Base-by-base conservation (phyloP, 2,888 invertebrate species). In the Drosophila yooni region DNA sequence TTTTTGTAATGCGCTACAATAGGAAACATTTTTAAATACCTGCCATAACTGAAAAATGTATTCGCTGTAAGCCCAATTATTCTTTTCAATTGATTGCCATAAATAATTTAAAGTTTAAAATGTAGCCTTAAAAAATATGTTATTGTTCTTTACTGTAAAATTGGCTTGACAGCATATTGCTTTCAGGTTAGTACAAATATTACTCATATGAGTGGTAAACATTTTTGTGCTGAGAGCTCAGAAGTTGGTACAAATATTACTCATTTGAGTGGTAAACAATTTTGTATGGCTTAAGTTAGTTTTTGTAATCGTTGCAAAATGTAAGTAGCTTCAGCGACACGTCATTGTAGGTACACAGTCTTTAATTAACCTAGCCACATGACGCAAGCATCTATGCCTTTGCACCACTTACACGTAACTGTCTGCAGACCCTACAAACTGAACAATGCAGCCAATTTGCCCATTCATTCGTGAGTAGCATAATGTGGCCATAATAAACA, bases 361-460 rank as follows among this genome's bases (percentile, higher is more conserved):
- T 63, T 61, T 54, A 70, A 70, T 75, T 75, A 70, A 58, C 48
- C 43, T 29, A 10, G 40, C 18, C 40, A 29, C 34, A 61, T 51
- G 53, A 40, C 36, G 59, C 36, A 62, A 52, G 48, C 59, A 38
- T 69, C 65, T 65, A 33, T 53, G 48, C 18, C 33, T 27, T 36
- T 38, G 29, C 52, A 40, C 43, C 57, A 70, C 51, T 65, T 63
- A 33, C 31, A 54, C 34, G 54, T 38, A 56, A 61, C 63, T 74
- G 64, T 29, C 54, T 54, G 38, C 50, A 48, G 57, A 51, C 57
- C 51, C 66, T 51, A 52, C 74, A 61, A 64, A 70, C 36, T 78
- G 78, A 66, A 78, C 58, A 74, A 67, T 74, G 64, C 74, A 65
- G 69, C 34, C 78, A 70, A 74, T 78, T 78, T 65, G 61, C 74